Evolutionary conservation across 92 coral and sea anemone genomes (phyloP).

Genomic region (Bergia puertoricense): DNA sequence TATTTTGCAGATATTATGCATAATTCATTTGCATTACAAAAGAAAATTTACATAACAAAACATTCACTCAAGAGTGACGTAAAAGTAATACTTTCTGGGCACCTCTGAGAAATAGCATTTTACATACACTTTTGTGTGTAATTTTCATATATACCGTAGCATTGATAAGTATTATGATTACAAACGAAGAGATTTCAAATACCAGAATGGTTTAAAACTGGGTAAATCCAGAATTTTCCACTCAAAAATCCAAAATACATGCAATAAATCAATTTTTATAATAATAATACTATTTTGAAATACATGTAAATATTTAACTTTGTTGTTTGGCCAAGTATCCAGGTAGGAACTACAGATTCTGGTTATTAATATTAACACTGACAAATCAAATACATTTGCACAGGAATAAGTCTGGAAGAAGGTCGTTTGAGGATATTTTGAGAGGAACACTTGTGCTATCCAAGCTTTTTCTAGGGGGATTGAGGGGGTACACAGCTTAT

Average conservation of each 20-base stretch:
- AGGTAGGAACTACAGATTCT: not conserved
- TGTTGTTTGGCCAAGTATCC: not conserved
- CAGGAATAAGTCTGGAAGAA: too few species aligned
- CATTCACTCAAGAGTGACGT: not conserved
- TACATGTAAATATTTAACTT: not conserved
- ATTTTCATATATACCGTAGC: not conserved
- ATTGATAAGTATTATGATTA: not conserved
- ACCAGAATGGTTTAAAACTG: not conserved
- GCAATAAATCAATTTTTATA: too few species aligned
- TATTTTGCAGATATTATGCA: not conserved
- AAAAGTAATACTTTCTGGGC: not conserved
- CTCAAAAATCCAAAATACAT: too few species aligned
- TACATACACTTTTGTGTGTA: not conserved
- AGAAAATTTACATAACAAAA: slow-evolving; percentile 12
- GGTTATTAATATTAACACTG: too few species aligned
- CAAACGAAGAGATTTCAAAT: not conserved
- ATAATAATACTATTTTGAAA: not conserved
- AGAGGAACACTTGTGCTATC: too few species aligned
- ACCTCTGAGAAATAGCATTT: not conserved
- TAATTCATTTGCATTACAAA: not conserved
- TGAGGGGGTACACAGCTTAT: too few species aligned
- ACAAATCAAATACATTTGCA: too few species aligned
- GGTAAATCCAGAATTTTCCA: too few species aligned
- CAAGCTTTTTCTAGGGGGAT: too few species aligned
- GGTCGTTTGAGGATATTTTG: too few species aligned